phyloP scores from a whole-genome alignment of 2,888 invertebrate genomes.

The Orchestes rusci region DNA sequence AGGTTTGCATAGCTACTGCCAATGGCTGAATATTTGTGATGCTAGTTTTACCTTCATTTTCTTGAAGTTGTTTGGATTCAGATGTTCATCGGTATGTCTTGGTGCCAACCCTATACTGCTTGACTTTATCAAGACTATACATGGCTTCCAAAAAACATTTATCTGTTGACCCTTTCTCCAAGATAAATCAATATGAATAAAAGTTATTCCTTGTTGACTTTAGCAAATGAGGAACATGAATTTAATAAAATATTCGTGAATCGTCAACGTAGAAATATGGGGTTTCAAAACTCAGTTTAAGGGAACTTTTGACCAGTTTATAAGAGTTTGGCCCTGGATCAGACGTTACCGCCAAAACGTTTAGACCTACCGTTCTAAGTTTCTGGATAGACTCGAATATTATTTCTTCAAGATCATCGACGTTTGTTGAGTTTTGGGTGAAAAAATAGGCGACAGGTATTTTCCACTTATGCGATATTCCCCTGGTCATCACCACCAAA shows the following conservation, averaged over 20 bases:
- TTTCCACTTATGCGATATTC: conserved; percentile 10
- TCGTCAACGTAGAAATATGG: conserved; percentile 2
- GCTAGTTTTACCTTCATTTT: no score
- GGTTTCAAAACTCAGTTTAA: background rate
- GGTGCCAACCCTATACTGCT: conserved; percentile 1
- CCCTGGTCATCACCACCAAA: no score
- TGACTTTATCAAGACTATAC: background rate
- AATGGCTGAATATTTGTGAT: conserved; percentile 2
- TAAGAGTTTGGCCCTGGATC: conserved; percentile 22
- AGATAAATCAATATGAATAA: conserved; percentile 13
- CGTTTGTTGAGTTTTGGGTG: conserved; percentile 4
- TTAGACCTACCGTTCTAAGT: conserved; percentile 18
- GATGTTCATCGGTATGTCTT: background rate
- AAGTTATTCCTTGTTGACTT: no score
- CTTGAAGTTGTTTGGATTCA: background rate
- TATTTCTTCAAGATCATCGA: conserved; percentile 20
- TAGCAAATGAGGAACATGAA: conserved; percentile 21
- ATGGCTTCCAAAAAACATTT: no score
- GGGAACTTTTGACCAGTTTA: conserved; percentile 3
- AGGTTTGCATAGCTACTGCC: background rate
- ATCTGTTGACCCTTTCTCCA: conserved; percentile 4
- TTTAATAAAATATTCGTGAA: conserved; percentile 9
- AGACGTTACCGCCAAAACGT: conserved; percentile 18
- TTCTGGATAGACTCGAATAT: conserved; percentile 15
- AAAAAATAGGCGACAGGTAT: conserved; percentile 16